Evolutionary conservation across 2,113 vertebrate species (phyloP).

Genomic region (Coptodon bakossiorum): DNA sequence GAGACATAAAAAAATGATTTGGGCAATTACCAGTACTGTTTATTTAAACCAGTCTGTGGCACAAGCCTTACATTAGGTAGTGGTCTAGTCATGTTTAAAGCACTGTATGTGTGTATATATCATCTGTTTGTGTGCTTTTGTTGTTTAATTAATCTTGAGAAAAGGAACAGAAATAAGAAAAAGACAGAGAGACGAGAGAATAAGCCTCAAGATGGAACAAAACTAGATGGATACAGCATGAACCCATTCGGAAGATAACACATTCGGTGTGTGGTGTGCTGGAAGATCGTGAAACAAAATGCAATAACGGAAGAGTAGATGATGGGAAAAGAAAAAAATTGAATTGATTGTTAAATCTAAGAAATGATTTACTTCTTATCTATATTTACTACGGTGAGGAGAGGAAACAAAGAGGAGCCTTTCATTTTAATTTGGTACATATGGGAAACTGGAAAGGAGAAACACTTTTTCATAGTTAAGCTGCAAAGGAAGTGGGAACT

Average conservation of each 20-base stretch:
- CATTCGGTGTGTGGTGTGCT: neutral
- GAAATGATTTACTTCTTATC: neutral
- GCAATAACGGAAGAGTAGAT: neutral
- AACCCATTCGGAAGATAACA: constrained; percentile 9
- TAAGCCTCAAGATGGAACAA: neutral
- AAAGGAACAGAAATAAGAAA: neutral
- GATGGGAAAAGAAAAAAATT: neutral
- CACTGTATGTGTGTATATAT: neutral
- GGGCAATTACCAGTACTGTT: neutral
- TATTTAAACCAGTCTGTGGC: neutral
- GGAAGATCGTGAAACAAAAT: neutral
- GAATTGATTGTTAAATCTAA: neutral
- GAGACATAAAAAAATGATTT: neutral
- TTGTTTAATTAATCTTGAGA: neutral
- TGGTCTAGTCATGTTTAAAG: neutral
- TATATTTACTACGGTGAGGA: neutral
- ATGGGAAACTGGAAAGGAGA: neutral
- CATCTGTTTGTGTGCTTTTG: neutral
- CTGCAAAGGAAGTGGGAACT: neutral
- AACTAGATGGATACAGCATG: neutral
- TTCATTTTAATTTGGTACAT: neutral
- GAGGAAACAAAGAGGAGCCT: neutral
- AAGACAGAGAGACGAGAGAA: neutral
- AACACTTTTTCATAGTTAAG: neutral
- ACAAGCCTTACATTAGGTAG: neutral